These are phyloP conservation scores for Zele albiditarsus DNA, from an alignment of 2,888 invertebrate genomes.

Conservation along the genomic window DNA sequence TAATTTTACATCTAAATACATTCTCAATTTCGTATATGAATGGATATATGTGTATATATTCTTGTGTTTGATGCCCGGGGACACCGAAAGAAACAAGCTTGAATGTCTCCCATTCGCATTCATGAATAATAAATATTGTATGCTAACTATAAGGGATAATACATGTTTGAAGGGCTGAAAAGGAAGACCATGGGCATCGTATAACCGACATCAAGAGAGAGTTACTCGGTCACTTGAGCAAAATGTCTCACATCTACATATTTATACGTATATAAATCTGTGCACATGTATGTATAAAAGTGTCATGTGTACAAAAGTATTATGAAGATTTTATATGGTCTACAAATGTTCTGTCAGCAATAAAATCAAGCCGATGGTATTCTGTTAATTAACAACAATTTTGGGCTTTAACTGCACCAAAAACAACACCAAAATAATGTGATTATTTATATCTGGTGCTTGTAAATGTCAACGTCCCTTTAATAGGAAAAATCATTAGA, in stretches of 20 bases:
- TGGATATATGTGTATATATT: background rate
- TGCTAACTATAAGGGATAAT: background rate
- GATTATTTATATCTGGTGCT: too few relatives aligned
- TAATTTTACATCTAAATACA: background rate
- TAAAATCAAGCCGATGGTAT: too few relatives aligned
- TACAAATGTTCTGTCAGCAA: too few relatives aligned
- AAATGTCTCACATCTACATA: background rate
- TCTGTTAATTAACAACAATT: too few relatives aligned
- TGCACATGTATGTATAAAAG: too few relatives aligned
- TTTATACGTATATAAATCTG: background rate
- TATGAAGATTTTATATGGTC: too few relatives aligned
- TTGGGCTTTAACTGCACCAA: too few relatives aligned
- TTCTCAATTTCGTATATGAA: background rate
- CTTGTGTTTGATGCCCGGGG: background rate
- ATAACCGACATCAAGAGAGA: conserved; percentile 9
- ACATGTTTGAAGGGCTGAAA: conserved; percentile 1
- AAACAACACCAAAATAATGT: too few relatives aligned
- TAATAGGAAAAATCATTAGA: too few relatives aligned
- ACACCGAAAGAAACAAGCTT: background rate
- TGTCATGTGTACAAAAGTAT: too few relatives aligned
- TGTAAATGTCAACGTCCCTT: too few relatives aligned
- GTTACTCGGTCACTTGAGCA: conserved; percentile 4
- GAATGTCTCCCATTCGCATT: background rate
- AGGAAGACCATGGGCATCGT: background rate
- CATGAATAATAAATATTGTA: conserved; percentile 8